Percentiles rank a stretch among this genome's conserved stretches.
Conservation (phyloP, 2,888 invertebrate genomes). For the Helleia helle region DNA sequence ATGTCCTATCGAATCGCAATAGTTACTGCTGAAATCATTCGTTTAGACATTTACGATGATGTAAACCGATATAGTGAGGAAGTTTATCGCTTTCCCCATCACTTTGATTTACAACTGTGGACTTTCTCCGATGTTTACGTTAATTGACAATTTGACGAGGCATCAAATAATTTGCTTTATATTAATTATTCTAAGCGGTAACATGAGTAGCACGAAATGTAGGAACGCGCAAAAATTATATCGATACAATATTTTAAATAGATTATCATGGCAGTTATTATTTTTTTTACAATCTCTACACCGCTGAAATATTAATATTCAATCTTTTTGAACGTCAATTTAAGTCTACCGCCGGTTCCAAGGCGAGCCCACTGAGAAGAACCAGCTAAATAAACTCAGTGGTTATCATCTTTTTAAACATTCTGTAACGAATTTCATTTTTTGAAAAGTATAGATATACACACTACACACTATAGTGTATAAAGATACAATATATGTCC, state of each 20-base stretch:
- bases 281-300: too few relatives aligned
- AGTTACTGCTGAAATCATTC: not conserved
- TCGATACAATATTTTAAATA: not conserved
- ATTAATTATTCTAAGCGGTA: conserved; percentile 1
- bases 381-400: too few relatives aligned
- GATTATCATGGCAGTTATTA: not conserved
- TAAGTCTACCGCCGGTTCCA: too few relatives aligned
- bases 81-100: conserved; percentile 1
- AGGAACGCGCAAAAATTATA: not conserved
- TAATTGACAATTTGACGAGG: conserved; percentile 4
- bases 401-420: too few relatives aligned
- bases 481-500: too few relatives aligned
- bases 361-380: too few relatives aligned
- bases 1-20: not conserved
- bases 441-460: too few relatives aligned
- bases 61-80: not conserved
- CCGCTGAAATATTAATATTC: too few relatives aligned
- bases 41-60: not conserved
- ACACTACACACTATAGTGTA: too few relatives aligned
- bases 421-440: too few relatives aligned
- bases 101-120: conserved; percentile 9
- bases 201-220: not conserved
- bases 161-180: conserved; percentile 2
- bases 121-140: conserved; percentile 19
- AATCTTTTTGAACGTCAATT: too few relatives aligned